phyloP scores from a whole-genome alignment of 1,140 invertebrate species.

The Bombus soroeensis region DNA sequence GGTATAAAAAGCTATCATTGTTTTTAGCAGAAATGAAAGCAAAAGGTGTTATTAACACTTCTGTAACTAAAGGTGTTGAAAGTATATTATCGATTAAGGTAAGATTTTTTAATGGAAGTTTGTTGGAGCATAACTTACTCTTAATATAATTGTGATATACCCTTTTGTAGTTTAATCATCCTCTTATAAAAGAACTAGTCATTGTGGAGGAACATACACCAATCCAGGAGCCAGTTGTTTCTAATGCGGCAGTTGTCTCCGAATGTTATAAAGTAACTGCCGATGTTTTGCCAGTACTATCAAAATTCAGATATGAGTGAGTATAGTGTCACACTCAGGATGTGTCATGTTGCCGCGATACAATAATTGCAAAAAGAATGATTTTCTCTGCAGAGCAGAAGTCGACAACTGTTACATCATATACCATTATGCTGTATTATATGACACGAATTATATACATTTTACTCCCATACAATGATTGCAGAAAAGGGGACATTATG shows the following conservation, averaged over 20 bases:
- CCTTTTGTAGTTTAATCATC: constrained; percentile 74
- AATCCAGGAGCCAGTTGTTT: constrained; percentile 77
- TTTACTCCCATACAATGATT: constrained; percentile 76
- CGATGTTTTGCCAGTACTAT: constrained; percentile 86
- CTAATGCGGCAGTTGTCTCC: constrained; percentile 82
- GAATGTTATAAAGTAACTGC: constrained; percentile 89
- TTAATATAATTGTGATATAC: neutral
- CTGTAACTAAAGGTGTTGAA: constrained; percentile 85
- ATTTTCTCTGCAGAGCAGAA: constrained; percentile 53
- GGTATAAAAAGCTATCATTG: constrained; percentile 93
- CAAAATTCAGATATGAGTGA: constrained; percentile 84
- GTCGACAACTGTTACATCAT: constrained; percentile 46
- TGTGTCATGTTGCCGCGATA: constrained; percentile 37
- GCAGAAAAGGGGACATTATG: constrained; percentile 90
- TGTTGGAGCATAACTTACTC: neutral
- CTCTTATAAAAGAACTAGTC: constrained; percentile 72
- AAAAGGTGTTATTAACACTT: constrained; percentile 83
- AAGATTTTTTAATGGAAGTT: constrained; percentile 45
- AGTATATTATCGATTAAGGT: constrained; percentile 84
- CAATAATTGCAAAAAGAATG: constrained; percentile 51
- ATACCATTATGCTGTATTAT: constrained; percentile 53
- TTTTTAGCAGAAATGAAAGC: constrained; percentile 87
- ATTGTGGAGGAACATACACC: constrained; percentile 66
- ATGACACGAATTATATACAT: constrained; percentile 50
- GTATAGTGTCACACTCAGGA: constrained; percentile 57